Evolutionary conservation across 2,113 vertebrate genomes (phyloP).

Genomic region (Nycticorax nycticorax): DNA sequence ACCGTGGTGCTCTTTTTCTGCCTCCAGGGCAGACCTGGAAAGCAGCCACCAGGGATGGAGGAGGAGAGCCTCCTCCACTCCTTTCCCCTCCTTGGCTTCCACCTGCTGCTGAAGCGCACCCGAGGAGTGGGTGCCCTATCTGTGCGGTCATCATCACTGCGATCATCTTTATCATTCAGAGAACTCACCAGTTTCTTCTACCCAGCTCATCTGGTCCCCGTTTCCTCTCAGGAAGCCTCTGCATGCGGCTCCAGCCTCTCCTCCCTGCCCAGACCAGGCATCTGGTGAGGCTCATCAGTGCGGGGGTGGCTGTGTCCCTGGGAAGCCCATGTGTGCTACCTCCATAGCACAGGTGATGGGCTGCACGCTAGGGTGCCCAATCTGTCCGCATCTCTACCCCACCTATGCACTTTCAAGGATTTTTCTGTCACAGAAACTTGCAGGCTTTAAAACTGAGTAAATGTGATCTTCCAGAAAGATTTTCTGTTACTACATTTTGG

Average conservation of each 20-base stretch:
- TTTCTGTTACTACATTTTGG: not conserved
- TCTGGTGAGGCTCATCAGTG: rapidly evolving
- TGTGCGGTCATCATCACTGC: not conserved
- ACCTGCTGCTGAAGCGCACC: not conserved
- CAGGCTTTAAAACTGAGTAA: not conserved
- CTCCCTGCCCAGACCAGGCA: not conserved
- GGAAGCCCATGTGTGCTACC: not conserved
- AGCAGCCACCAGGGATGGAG: not conserved
- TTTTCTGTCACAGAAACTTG: not conserved
- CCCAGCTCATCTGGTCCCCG: not conserved
- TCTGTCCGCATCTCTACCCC: not conserved
- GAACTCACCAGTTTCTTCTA: not conserved
- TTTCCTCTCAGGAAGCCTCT: not conserved
- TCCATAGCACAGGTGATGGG: not conserved
- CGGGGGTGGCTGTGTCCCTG: not conserved
- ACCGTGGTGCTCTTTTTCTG: rapidly evolving
- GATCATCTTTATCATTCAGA: not conserved
- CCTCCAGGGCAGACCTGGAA: not conserved
- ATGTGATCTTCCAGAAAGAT: not conserved
- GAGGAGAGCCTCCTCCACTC: not conserved
- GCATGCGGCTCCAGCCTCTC: rapidly evolving
- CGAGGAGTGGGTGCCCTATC: rapidly evolving
- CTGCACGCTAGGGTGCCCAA: not conserved
- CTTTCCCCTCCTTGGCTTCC: not conserved
- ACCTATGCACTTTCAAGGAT: not conserved